These are phyloP conservation scores for Phorcus lineatus DNA, from an alignment of 2,888 invertebrate genomes.

Conservation along the genomic window DNA sequence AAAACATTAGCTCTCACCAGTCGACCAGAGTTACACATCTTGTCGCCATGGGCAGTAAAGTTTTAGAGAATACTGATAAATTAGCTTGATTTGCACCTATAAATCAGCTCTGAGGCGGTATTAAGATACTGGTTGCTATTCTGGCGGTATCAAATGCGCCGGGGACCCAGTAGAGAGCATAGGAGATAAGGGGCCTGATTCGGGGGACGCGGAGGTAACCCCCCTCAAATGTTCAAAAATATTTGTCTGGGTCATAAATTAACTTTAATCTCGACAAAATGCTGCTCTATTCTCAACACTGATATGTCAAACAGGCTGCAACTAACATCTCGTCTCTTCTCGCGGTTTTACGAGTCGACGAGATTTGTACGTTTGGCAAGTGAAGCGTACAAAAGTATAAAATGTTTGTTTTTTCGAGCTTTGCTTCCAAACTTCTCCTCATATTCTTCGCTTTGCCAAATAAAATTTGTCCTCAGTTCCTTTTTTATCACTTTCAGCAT, in stretches of 20 bases:
- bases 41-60: constrained; percentile 20
- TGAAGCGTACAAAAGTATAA: too few relatives aligned
- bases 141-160: neutral
- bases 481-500: too few relatives aligned
- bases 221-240: constrained; percentile 9
- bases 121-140: neutral
- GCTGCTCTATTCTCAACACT: constrained; percentile 17
- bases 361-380: too few relatives aligned
- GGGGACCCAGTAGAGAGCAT: neutral
- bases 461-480: too few relatives aligned
- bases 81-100: constrained; percentile 21
- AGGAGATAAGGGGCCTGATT: neutral
- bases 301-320: constrained; percentile 6
- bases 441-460: too few relatives aligned
- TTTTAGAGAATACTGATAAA: constrained; percentile 18
- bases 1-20: neutral
- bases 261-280: constrained; percentile 25
- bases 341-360: too few relatives aligned
- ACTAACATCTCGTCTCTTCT: too few relatives aligned
- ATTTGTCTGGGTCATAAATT: constrained; percentile 24
- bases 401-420: too few relatives aligned
- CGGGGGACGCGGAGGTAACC: neutral
- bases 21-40: neutral
- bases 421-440: too few relatives aligned
- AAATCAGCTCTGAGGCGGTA: neutral